Base-by-base conservation (phyloP, 2,113 vertebrate genomes). In the Nerophis ophidion region DNA sequence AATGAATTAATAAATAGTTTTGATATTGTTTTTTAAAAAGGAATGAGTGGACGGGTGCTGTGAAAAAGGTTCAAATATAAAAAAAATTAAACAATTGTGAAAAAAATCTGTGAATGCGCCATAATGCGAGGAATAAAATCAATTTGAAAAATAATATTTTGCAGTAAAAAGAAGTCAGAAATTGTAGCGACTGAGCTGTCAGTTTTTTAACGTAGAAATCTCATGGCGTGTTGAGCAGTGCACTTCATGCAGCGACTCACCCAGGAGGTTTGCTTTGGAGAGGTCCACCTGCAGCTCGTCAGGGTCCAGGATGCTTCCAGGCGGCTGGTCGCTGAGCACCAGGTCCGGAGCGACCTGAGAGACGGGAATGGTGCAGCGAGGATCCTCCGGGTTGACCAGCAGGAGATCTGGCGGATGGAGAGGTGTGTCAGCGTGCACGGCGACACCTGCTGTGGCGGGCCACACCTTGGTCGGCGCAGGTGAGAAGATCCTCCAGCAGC, bases 301-400 rank as follows among this genome's bases (percentile, higher is more conserved):
- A 0, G 51, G 85, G 68, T 94, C 92, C 78, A 99, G 82, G 76
- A 95, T 91, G 36, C 92, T 92, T 65, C 91, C 92, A 80, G 91
- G 90, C 48, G 94, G 93, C 68, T 97, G 89, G 82, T 98, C 97
- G 51, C 90, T 92, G 74, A 99, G 65, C 16, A 94, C 83, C 72
- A 98, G 73, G 73, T 99, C 97, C 12, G 97, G 97, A 48, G 94
- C 94, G 59, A 98, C 92, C 82, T 95, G 95, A 64, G 94, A 92
- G 72, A 97, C 92, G 47, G 94, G 92, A 61, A 98, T 66, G 0
- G 91, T 91, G 73, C 81, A 90, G 57, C 84, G 86, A 6, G 91
- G 89, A 58, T 95, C 83, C 58, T 92, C 89, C 44, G 91, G 87
- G 77, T 91, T 92, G 67, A 90, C 75, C 69, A 97, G 81, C 56